Percentiles rank a stretch among this genome's conserved stretches.
Conservation (phyloP, 2,888 invertebrate species). For the Conchocele bisecta region DNA sequence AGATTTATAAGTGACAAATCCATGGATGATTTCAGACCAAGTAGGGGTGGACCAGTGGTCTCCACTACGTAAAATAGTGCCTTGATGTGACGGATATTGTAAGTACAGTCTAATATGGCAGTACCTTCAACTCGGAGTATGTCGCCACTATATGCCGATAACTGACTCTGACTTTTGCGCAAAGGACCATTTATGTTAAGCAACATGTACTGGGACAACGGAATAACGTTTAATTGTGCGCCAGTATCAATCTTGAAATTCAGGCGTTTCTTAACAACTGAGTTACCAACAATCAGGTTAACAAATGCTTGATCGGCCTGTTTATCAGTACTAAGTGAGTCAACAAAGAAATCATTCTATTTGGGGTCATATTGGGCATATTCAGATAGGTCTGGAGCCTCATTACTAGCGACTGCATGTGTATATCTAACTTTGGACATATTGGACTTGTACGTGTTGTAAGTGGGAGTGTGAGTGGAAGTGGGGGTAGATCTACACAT, state of each 20-base stretch:
- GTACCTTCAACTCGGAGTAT: conserved; percentile 5
- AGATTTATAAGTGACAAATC: conserved; percentile 4
- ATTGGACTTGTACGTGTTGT: too few species aligned
- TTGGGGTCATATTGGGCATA: too few species aligned
- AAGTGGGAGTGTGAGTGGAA: too few species aligned
- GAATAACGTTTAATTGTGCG: neutral
- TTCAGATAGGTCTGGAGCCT: too few species aligned
- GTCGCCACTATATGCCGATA: conserved; percentile 7
- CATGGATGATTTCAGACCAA: neutral
- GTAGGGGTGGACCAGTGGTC: neutral
- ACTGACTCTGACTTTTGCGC: neutral
- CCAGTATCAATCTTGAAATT: conserved; percentile 17
- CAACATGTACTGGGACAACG: neutral
- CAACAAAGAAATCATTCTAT: neutral
- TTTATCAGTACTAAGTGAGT: conserved; percentile 3
- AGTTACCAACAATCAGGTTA: neutral
- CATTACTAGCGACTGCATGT: too few species aligned
- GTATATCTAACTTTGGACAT: too few species aligned
- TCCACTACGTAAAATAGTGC: neutral
- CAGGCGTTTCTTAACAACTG: neutral
- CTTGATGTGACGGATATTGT: neutral
- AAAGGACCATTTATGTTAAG: conserved; percentile 1
- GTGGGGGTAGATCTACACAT: conserved; percentile 4
- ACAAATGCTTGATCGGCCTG: conserved; percentile 11
- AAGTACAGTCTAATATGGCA: neutral